A percentile compares a stretch with the other conserved stretches of the same genome.
Conservation (phyloP, 2,888 invertebrate species). For the Choreutis nemorana region DNA sequence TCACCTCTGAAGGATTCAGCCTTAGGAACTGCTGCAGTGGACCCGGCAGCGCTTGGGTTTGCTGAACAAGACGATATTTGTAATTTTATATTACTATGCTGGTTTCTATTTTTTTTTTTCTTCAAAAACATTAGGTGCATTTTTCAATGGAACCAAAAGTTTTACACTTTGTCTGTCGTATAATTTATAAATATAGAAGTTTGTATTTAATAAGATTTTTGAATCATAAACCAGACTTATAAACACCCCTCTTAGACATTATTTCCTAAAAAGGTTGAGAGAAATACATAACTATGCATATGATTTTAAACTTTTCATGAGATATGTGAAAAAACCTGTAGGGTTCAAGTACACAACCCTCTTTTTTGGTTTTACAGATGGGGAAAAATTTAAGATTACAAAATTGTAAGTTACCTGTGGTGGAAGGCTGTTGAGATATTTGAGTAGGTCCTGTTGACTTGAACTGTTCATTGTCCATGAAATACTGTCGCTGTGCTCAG, state of each 20-base stretch:
- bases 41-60: constrained; percentile 40
- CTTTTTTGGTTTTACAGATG: too few species aligned
- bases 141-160: too few species aligned
- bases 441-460: constrained; percentile 37
- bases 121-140: too few species aligned
- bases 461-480: constrained; percentile 28
- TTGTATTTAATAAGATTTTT: too few species aligned
- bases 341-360: too few species aligned
- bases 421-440: constrained; percentile 40
- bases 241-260: too few species aligned
- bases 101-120: not conserved
- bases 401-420: constrained; percentile 28
- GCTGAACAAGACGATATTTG: constrained; percentile 23
- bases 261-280: too few species aligned
- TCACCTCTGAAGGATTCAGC: constrained; percentile 31
- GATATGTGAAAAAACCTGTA: too few species aligned
- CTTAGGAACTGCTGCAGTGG: constrained; percentile 52
- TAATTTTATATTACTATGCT: not conserved
- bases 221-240: too few species aligned
- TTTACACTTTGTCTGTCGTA: too few species aligned
- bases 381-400: not conserved
- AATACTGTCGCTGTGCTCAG: constrained; percentile 28
- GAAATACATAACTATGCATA: too few species aligned
- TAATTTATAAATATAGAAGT: not conserved
- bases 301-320: too few species aligned